Evolutionary conservation across 2,888 invertebrate species (phyloP).

Genomic region (Lissocephala sabroskyi): DNA sequence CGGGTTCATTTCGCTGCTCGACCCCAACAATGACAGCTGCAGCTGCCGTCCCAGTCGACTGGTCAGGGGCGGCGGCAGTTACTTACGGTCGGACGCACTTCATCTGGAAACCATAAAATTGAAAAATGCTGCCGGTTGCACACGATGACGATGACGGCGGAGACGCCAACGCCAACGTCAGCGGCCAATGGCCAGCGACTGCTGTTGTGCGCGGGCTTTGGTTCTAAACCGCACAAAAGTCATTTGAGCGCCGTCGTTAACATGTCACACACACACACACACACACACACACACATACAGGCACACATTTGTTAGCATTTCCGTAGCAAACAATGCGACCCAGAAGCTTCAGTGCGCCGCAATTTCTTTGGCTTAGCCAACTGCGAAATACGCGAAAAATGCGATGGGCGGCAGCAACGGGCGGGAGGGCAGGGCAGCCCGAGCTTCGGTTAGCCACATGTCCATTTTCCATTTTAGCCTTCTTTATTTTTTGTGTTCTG

Average conservation of each 20-base stretch:
- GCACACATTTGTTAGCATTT: constrained; percentile 25
- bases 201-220: constrained; percentile 33
- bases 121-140: constrained; percentile 53
- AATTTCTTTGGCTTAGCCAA: constrained; percentile 34
- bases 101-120: constrained; percentile 70
- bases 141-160: constrained; percentile 22
- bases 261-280: constrained; percentile 49
- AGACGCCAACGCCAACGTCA: constrained; percentile 19
- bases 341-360: constrained; percentile 9
- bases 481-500: constrained; percentile 9
- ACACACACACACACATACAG: constrained; percentile 6
- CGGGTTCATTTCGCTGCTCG: neutral
- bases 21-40: constrained; percentile 56
- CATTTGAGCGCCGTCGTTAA: constrained; percentile 64
- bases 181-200: neutral
- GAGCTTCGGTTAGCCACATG: too few relatives aligned
- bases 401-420: too few relatives aligned
- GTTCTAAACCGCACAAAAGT: constrained; percentile 65
- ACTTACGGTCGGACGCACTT: constrained; percentile 66
- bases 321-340: constrained; percentile 24
- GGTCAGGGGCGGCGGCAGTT: constrained; percentile 43
- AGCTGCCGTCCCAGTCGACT: constrained; percentile 48
- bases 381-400: constrained; percentile 43
- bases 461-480: constrained; percentile 33
- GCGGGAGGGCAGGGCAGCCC: too few relatives aligned